These are phyloP conservation scores for Papilio dardanus DNA, from an alignment of 1,140 invertebrate species.

Conservation along the genomic window DNA sequence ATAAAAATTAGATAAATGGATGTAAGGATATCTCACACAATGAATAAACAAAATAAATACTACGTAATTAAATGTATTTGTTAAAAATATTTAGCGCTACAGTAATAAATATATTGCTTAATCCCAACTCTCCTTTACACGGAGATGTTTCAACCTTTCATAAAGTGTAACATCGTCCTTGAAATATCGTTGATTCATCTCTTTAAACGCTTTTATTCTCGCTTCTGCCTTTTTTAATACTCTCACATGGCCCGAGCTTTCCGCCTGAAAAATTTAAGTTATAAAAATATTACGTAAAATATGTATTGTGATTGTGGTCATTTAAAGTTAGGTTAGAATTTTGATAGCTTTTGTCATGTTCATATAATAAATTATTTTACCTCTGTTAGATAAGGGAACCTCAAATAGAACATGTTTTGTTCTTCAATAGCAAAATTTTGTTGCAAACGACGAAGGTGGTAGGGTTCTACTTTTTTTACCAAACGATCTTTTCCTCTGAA, in stretches of 20 bases:
- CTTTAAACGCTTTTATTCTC: conserved; percentile 48
- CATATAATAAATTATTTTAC: conserved; percentile 44
- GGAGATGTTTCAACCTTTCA: conserved; percentile 65
- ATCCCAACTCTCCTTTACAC: conserved; percentile 71
- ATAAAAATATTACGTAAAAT: conserved; percentile 3
- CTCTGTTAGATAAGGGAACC: conserved; percentile 72
- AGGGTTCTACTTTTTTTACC: conserved; percentile 67
- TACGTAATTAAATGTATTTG: no score
- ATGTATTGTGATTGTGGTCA: neutral
- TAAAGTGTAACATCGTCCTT: conserved; percentile 75
- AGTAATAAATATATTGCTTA: conserved; percentile 37
- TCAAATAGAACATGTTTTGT: conserved; percentile 75
- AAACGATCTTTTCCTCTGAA: conserved; percentile 74
- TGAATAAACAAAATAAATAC: no score
- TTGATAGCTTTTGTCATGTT: neutral
- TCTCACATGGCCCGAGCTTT: conserved; percentile 69
- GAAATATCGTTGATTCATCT: conserved; percentile 55
- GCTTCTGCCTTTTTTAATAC: conserved; percentile 64
- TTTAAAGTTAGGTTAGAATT: neutral
- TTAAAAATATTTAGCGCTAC: neutral
- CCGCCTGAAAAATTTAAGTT: conserved; percentile 58
- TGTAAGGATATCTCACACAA: no score
- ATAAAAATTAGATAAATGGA: no score
- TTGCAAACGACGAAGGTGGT: conserved; percentile 54
- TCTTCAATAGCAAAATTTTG: conserved; percentile 66